Conservation (phyloP, 2,797 vertebrate genomes). For the Eurystomus glaucurus region DNA sequence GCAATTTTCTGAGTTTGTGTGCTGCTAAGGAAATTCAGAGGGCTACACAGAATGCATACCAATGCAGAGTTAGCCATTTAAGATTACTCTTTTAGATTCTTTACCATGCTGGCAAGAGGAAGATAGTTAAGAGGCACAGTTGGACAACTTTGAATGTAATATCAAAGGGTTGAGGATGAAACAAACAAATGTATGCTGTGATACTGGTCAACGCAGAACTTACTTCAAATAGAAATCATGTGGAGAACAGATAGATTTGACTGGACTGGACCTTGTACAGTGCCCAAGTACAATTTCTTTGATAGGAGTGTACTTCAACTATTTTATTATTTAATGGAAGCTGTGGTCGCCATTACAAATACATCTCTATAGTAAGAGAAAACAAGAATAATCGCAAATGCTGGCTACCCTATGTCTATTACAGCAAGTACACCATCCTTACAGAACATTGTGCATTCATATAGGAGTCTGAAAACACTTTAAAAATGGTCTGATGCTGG, state of each 20-base stretch:
- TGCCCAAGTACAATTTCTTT: not conserved
- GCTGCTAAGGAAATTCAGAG: constrained; percentile 18
- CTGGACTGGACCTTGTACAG: not conserved
- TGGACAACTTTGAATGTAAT: constrained; percentile 58
- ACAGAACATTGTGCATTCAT: not conserved
- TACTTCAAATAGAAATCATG: not conserved
- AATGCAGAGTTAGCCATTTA: constrained; percentile 22
- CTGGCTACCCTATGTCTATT: not conserved
- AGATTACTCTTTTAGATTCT: not conserved
- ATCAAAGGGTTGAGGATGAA: constrained; percentile 58
- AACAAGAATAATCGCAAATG: not conserved
- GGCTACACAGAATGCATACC: not conserved
- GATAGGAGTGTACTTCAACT: not conserved
- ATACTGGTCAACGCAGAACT: constrained; percentile 51
- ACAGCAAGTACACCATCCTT: not conserved
- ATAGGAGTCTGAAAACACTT: not conserved
- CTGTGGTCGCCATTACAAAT: not conserved
- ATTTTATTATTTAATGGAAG: constrained; percentile 13
- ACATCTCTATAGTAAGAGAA: not conserved
- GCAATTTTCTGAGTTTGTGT: constrained; percentile 29
- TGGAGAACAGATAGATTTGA: constrained; percentile 7
- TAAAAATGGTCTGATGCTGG: not conserved
- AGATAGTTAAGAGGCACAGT: constrained; percentile 49
- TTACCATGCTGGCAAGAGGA: constrained; percentile 1
- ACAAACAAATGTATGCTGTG: constrained; percentile 58